A percentile compares a stretch with the other conserved stretches of the same genome.
phyloP scores from a whole-genome alignment of 1,140 invertebrate species.

The Anthonomus grandis region DNA sequence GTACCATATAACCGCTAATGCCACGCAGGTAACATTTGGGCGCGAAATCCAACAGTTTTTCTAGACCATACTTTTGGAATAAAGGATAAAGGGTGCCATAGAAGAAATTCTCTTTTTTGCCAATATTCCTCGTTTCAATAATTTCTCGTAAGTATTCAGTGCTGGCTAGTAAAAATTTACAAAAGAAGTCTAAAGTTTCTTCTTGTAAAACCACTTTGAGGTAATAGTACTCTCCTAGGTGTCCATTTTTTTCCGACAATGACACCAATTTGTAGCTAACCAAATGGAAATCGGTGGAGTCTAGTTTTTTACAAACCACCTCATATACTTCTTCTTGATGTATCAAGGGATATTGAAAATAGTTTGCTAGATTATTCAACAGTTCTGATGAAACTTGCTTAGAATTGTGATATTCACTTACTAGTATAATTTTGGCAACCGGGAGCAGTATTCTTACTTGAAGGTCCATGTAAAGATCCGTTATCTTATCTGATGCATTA shows the following conservation, averaged over 20 bases:
- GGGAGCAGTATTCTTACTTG: conserved; percentile 8
- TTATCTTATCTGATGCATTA: neutral
- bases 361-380: neutral
- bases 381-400: conserved; percentile 7
- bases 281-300: conserved; percentile 1
- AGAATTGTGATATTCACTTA: neutral
- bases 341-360: neutral
- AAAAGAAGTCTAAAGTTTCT: conserved; percentile 4
- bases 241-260: conserved; percentile 15
- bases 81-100: conserved; percentile 2
- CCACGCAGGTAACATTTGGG: conserved; percentile 15
- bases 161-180: neutral
- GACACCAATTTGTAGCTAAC: neutral
- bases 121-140: neutral
- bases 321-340: conserved; percentile 20
- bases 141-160: neutral
- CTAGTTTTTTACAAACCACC: conserved; percentile 6
- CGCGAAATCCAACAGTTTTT: conserved; percentile 12
- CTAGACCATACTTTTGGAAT: neutral
- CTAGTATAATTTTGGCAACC: neutral
- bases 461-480: neutral
- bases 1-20: neutral
- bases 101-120: conserved; percentile 19
- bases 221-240: conserved; percentile 17
- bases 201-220: neutral